Percentiles rank a stretch among this genome's conserved stretches.
Conservation (phyloP, 1,140 invertebrate genomes). For the Micrasema longulum region DNA sequence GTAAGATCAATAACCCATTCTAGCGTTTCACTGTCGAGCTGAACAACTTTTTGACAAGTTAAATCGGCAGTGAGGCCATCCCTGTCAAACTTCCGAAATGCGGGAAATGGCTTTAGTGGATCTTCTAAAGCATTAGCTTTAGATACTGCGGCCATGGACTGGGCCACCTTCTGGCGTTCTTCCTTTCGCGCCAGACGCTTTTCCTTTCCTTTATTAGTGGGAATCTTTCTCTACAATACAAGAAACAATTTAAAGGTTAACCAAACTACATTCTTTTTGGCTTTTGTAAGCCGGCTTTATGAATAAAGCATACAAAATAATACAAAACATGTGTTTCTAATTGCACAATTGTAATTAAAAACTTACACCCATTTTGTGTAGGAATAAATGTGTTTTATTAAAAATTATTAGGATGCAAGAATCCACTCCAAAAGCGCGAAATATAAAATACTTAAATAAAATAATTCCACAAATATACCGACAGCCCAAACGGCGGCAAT, state of each 20-base stretch:
- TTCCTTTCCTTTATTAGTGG: conserved; percentile 61
- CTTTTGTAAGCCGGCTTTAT: conserved; percentile 14
- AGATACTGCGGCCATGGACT: conserved; percentile 58
- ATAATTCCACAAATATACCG: too few relatives aligned
- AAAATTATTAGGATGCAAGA: too few relatives aligned
- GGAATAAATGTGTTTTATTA: too few relatives aligned
- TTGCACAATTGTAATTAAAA: neutral
- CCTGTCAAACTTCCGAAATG: conserved; percentile 61
- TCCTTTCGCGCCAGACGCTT: conserved; percentile 62
- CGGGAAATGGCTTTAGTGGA: conserved; percentile 61
- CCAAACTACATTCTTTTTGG: conserved; percentile 10
- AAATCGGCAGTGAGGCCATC: conserved; percentile 59
- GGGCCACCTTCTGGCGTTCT: conserved; percentile 60
- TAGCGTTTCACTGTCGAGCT: conserved; percentile 52
- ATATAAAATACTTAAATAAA: too few relatives aligned
- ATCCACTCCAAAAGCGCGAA: too few relatives aligned
- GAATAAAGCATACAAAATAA: neutral
- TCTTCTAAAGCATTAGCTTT: conserved; percentile 61
- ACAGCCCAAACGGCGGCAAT: too few relatives aligned
- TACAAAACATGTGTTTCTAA: neutral
- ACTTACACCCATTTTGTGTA: neutral
- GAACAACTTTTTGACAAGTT: conserved; percentile 42
- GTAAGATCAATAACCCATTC: conserved; percentile 71
- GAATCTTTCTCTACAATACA: conserved; percentile 54
- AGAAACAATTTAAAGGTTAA: conserved; percentile 1